Conservation (phyloP, 2,797 vertebrate species). For the Rallus crepitans region DNA sequence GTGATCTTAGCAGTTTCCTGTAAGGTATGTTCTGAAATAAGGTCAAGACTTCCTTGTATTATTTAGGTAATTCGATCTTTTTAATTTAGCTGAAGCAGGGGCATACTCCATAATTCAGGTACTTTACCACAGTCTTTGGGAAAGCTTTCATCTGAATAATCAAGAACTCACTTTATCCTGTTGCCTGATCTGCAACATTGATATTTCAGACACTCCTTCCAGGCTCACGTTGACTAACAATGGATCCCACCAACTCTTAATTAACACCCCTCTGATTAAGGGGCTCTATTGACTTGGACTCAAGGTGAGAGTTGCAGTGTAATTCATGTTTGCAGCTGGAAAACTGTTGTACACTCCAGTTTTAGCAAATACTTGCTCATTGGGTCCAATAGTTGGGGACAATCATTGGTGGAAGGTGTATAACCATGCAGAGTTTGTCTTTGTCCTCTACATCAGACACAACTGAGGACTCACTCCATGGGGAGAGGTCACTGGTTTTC, state of each 20-base stretch:
- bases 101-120: not conserved
- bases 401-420: accelerated
- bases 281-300: not conserved
- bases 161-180: not conserved
- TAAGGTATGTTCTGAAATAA: accelerated
- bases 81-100: not conserved
- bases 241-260: not conserved
- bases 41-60: not conserved
- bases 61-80: not conserved
- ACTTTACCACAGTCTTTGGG: not conserved
- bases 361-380: not conserved
- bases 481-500: accelerated
- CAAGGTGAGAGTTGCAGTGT: not conserved
- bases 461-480: not conserved
- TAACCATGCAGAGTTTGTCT: not conserved
- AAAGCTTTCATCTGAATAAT: not conserved
- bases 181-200: accelerated
- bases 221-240: not conserved
- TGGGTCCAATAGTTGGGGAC: not conserved
- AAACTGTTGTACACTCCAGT: not conserved
- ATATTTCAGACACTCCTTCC: not conserved
- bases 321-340: not conserved
- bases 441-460: not conserved
- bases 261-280: not conserved
- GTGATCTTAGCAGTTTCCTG: accelerated